These are phyloP conservation scores for Heliothis subflexa DNA, from an alignment of 1,140 invertebrate species.

Conservation along the genomic window DNA sequence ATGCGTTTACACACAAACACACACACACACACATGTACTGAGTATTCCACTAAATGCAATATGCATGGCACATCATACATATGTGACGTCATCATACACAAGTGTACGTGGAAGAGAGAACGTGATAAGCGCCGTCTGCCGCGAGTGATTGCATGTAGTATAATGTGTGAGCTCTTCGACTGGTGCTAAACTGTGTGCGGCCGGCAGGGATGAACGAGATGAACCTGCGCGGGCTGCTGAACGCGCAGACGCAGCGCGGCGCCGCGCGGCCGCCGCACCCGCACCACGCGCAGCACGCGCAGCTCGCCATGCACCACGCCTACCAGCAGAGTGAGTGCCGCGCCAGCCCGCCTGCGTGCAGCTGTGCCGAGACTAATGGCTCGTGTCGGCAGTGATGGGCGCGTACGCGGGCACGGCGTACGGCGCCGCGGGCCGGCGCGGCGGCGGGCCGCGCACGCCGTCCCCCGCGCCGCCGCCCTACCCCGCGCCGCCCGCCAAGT, in stretches of 20 bases:
- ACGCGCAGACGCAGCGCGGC: constrained; percentile 65
- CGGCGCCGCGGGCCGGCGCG: constrained; percentile 63
- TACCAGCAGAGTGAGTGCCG: constrained; percentile 77
- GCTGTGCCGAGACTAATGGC: constrained; percentile 39
- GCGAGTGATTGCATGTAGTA: not conserved
- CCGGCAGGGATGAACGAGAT: constrained; percentile 78
- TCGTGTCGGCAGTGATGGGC: constrained; percentile 56
- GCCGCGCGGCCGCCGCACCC: constrained; percentile 52
- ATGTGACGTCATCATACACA: too few relatives aligned
- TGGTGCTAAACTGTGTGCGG: not conserved
- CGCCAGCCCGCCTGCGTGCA: constrained; percentile 52
- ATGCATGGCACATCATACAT: too few relatives aligned
- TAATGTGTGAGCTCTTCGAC: too few relatives aligned
- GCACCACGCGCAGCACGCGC: constrained; percentile 58
- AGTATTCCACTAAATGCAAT: too few relatives aligned
- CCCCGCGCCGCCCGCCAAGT: constrained; percentile 83
- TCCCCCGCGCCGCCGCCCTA: constrained; percentile 56
- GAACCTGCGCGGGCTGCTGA: constrained; percentile 82
- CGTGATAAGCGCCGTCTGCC: not conserved
- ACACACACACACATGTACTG: too few relatives aligned
- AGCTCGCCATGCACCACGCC: constrained; percentile 68
- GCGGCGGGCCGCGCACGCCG: constrained; percentile 62
- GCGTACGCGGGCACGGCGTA: constrained; percentile 63
- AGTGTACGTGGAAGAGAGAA: too few relatives aligned
- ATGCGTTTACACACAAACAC: too few relatives aligned